phyloP scores from a whole-genome alignment of 2,113 vertebrate genomes.

The Ceratotherium simum region DNA sequence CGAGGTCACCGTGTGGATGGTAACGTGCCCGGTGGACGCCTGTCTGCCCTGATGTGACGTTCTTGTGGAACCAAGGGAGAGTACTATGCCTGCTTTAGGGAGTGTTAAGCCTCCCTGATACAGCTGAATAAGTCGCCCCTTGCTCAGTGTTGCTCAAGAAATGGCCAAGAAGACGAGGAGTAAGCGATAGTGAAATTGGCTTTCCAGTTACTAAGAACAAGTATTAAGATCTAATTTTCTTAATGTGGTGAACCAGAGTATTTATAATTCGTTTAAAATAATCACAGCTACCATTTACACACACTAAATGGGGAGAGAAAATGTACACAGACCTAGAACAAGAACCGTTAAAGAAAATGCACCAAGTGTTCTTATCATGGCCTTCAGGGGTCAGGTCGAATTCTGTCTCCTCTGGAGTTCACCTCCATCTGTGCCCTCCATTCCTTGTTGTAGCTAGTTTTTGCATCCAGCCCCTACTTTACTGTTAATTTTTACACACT shows the following conservation, averaged over 20 bases:
- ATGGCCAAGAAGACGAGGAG: not conserved
- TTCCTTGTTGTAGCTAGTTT: not conserved
- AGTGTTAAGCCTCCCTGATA: not conserved
- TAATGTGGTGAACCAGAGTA: not conserved
- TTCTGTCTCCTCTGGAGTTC: not conserved
- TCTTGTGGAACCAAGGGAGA: slow-evolving; percentile 10
- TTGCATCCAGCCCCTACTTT: not conserved
- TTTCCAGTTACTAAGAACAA: not conserved
- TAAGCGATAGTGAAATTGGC: not conserved
- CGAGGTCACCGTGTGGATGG: not conserved
- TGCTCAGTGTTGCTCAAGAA: not conserved
- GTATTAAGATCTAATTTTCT: not conserved
- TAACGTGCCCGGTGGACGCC: not conserved
- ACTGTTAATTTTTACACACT: not conserved
- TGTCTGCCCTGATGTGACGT: not conserved
- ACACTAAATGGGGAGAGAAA: not conserved
- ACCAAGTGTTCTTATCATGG: not conserved
- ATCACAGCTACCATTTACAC: not conserved
- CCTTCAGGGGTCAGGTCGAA: not conserved
- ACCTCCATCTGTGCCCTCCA: rapidly evolving
- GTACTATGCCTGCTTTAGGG: not conserved
- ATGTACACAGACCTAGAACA: not conserved
- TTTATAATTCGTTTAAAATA: not conserved
- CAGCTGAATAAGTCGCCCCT: not conserved
- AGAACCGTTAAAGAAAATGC: not conserved